Base-by-base conservation (phyloP, 2,888 invertebrate species). In the Globia sparganii region DNA sequence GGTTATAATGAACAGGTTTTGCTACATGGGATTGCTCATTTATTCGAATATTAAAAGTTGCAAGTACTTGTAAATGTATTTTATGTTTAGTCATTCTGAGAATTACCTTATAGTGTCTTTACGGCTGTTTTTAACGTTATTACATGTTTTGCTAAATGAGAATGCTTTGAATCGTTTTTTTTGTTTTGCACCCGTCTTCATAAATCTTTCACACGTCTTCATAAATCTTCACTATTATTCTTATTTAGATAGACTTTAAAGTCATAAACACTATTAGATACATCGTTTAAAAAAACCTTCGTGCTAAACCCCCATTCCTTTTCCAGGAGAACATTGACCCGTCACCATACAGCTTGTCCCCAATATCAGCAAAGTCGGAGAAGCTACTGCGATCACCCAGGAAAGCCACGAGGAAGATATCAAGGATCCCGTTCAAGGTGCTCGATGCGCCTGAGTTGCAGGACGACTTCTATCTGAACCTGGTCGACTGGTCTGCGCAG, bases 401-500 rank as follows among this genome's bases (percentile, higher is more conserved):
- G 85, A 99, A 99, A 96, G 99, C 99, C n/a, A 99, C 99, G 2
- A 97, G 99, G 84, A 99, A 99, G 97, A 99, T 99, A 89, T 99
- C 99, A 3, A 98, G 99, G 94, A 99, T 99, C 94, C 99, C 99
- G 3, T 99, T 99, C 96, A 99, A 99, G 97, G 98, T 99, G 56
- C 97, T 99, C 69, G 99, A 99, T 93, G 99, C 99, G 4, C 99
- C 99, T 6, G 99, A 99, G 95, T 96, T 99, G 76, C 99, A 99
- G 96, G 99, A 99, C 95, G 99, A 99, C 96, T 99, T 99, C 97
- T 99, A 99, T 94, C 96, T 99, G 87, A 99, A 99, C 96, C 97
- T 99, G 83, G 99, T 99, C 56, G 99, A 99, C 94, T 99, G 99
- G 99, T 99, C 99, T 9, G 99, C 99, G 72, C 99, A 99, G 95